Base-by-base conservation (phyloP, 2,888 invertebrate genomes). In the Pterobdella sp. region DNA sequence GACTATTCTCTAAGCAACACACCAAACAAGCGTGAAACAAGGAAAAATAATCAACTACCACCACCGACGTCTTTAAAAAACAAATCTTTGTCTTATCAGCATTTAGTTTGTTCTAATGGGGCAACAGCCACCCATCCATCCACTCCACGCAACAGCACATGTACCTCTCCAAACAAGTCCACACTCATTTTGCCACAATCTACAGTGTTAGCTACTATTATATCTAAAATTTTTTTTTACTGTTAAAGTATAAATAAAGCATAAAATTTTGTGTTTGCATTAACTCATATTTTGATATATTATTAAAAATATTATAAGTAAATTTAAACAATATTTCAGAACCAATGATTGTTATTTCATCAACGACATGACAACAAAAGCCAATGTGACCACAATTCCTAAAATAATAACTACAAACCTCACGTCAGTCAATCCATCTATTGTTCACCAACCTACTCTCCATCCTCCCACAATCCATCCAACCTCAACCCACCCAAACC, bases 401-500 rank as follows among this genome's bases (percentile, higher is more conserved):
- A 42, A n/a, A n/a, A n/a, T n/a, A n/a, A n/a, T n/a, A n/a, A n/a
- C n/a, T n/a, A n/a, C n/a, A n/a, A n/a, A n/a, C n/a, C n/a, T n/a
- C n/a, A n/a, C 49, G 22, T 42, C 22, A 42, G 22, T 42, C 49
- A 7, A 22, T 42, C 49, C 7, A 42, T 42, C 49, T 22, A 7
- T 22, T 42, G 22, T 42, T 22, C 49, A 42, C 22, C 49, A 42
- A 42, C 22, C 49, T 14, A 42, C 49, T 14, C 7, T 42, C 49
- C 49, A 22, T n/a, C n/a, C n/a, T n/a, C n/a, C n/a, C n/a, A n/a
- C n/a, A n/a, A n/a, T n/a, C 18, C 60, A 4, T 4, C 14, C 7
- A 7, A 7, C 60, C n/a, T 56, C 60, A 22, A 56, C n/a, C 60
- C 60, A 56, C 60, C n/a, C 60, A n/a, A n/a, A n/a, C n/a, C n/a